These are phyloP conservation scores for Acronicta leporina DNA, from an alignment of 2,888 invertebrate genomes.

Conservation along the genomic window DNA sequence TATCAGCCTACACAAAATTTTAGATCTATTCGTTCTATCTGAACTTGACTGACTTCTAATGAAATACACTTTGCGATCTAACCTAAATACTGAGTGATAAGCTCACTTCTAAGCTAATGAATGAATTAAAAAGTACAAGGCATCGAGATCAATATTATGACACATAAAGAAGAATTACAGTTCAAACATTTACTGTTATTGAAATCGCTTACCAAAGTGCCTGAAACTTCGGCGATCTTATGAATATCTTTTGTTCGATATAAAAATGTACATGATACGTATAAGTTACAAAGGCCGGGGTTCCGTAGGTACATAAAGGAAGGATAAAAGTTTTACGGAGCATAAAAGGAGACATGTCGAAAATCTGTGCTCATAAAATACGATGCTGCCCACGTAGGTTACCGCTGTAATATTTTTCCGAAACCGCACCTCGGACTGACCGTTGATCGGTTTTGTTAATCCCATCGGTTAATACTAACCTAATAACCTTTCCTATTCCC, in stretches of 20 bases:
- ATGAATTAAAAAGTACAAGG: conserved; percentile 2
- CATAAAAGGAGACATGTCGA: conserved; percentile 79
- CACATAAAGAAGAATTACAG: conserved; percentile 45
- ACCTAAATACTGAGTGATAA: no score
- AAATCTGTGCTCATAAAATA: conserved; percentile 79
- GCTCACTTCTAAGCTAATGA: not conserved
- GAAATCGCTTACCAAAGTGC: conserved; percentile 54
- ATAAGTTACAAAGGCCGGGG: conserved; percentile 65
- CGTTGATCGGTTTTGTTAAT: conserved; percentile 47
- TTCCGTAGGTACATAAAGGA: conserved; percentile 65
- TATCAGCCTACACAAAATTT: no score
- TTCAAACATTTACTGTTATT: conserved; percentile 48
- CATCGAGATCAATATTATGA: conserved; percentile 10
- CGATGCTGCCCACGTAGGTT: conserved; percentile 60
- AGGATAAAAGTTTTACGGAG: conserved; percentile 79
- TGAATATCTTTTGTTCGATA: conserved; percentile 56
- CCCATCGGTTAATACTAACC: conserved; percentile 51
- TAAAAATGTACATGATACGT: conserved; percentile 56
- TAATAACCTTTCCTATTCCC: conserved; percentile 50
- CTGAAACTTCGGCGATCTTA: conserved; percentile 41
- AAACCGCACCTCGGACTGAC: conserved; percentile 34
- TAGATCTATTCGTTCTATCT: no score
- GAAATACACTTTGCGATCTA: no score
- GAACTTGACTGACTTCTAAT: no score
- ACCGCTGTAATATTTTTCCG: conserved; percentile 45